Base-by-base conservation (phyloP, 2,888 invertebrate genomes). In the Amphipyra berbera region DNA sequence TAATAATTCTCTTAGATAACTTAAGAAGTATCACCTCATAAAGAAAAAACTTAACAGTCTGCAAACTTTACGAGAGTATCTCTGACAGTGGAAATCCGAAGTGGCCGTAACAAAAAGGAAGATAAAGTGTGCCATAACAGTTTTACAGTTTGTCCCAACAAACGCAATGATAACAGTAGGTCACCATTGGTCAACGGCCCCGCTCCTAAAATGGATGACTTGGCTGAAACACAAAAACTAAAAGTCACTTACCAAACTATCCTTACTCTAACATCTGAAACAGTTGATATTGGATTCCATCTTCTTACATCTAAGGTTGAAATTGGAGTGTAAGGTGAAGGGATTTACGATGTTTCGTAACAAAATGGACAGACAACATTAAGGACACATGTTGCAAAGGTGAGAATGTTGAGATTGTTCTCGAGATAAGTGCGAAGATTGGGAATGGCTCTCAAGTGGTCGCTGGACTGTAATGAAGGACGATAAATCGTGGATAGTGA, bases 371-470 rank as follows among this genome's bases (percentile, higher is more conserved):
- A 65, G 64, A 78, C 70, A 78, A 81, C 87, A 90, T 91, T 89
- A 88, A 85, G 84, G 82, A 85, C 91, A 90, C 83, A 82, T 90
- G 91, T 86, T 89, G 84, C 87, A 86, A 88, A 91, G 91, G 91
- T 91, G 89, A 85, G 87, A 89, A 85, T 82, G 84, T 79, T 76
- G 81, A 86, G 89, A 88, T 90, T 87, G 87, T 86, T 86, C 84
- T 82, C 66, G 69, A 84, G 87, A 87, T 88, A 86, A 85, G 78
- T 80, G 82, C 71, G 75, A 78, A 81, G 82, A 78, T 76, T 75
- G 67, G 76, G 77, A 78, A 81, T 79, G 79, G 82, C 73, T 76
- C 78, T 72, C 82, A 74, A 73, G 80, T 81, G 79, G 82, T 76
- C 74, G 59, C 52, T 65, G 61, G 57, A 61, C 65, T 71, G 83